Conservation (phyloP, 2,888 invertebrate genomes). For the Sialis fuliginosa region DNA sequence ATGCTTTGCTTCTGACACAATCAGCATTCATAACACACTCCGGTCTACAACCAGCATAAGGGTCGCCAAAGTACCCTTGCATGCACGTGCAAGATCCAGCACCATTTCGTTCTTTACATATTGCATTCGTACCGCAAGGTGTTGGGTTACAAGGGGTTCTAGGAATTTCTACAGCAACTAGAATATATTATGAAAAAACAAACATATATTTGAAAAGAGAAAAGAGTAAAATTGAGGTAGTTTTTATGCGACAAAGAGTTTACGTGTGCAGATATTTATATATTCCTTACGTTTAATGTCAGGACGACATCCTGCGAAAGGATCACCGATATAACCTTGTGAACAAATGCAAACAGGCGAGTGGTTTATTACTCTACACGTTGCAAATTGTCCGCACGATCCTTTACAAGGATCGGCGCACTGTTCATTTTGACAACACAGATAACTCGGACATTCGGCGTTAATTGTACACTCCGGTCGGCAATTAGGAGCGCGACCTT, state of each 20-base stretch:
- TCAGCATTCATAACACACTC: conserved; percentile 65
- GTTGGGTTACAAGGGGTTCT: conserved; percentile 59
- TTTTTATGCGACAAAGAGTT: not conserved
- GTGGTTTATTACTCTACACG: conserved; percentile 39
- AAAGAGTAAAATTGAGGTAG: not conserved
- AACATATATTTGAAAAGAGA: too few relatives aligned
- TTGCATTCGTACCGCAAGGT: conserved; percentile 63
- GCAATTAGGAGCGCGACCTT: conserved; percentile 34
- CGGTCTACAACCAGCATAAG: conserved; percentile 62
- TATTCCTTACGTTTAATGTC: not conserved
- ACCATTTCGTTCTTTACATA: conserved; percentile 56
- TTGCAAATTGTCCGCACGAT: conserved; percentile 47
- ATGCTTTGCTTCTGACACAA: conserved; percentile 51
- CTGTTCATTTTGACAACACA: conserved; percentile 31
- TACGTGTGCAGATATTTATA: not conserved
- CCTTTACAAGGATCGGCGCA: conserved; percentile 45
- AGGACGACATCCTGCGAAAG: conserved; percentile 27
- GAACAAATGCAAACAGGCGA: conserved; percentile 31
- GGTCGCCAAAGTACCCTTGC: conserved; percentile 58
- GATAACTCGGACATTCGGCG: conserved; percentile 30
- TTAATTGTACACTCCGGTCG: conserved; percentile 36
- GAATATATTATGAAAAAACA: conserved; percentile 7
- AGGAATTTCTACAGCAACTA: conserved; percentile 31
- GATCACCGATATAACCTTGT: conserved; percentile 34
- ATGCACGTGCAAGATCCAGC: conserved; percentile 62